A percentile compares a stretch with the other conserved stretches of the same genome.
phyloP scores from a whole-genome alignment of 2,113 vertebrate species.

The Eonycteris spelaea region DNA sequence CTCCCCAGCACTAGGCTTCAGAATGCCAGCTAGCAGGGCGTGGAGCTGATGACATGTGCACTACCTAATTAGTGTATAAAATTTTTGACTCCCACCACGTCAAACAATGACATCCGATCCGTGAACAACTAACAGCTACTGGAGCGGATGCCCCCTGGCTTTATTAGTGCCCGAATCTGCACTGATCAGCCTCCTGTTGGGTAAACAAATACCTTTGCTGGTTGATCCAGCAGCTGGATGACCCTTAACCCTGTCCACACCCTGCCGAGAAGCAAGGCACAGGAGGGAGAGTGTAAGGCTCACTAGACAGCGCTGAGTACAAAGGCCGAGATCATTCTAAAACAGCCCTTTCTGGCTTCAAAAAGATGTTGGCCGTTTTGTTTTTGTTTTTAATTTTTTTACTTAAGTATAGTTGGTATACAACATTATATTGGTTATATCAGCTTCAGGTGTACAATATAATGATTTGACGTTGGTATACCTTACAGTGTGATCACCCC shows the following conservation, averaged over 20 bases:
- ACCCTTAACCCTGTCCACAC: no score
- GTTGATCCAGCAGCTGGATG: neutral
- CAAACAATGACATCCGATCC: neutral
- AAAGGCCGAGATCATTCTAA: neutral
- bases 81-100: neutral
- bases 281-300: neutral
- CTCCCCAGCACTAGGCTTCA: neutral
- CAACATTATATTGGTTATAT: no score
- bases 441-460: no score
- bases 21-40: neutral
- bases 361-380: no score
- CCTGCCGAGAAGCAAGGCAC: neutral
- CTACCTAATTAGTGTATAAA: rapidly evolving
- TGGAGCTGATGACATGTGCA: rapidly evolving
- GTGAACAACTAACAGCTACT: rapidly evolving
- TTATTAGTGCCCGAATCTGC: neutral
- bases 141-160: neutral
- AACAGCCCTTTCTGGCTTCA: neutral
- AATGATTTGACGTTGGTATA: no score
- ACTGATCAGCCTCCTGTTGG: neutral
- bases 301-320: neutral
- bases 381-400: no score
- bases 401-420: no score
- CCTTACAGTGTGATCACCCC: no score
- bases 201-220: neutral